A percentile compares a stretch with the other conserved stretches of the same genome.
Conservation (phyloP, 2,797 vertebrate species). For the Coendou prehensilis region DNA sequence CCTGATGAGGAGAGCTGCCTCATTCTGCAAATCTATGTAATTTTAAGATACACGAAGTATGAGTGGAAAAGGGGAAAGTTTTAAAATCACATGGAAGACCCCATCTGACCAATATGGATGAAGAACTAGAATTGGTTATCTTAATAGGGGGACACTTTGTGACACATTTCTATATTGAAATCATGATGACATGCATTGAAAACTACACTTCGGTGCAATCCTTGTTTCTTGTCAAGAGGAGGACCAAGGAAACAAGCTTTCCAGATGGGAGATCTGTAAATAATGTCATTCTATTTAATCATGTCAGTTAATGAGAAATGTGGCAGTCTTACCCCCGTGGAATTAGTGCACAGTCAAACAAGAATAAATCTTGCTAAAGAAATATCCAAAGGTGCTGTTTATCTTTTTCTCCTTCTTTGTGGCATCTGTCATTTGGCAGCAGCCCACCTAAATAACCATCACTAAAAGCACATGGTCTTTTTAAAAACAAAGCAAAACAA, state of each 20-base stretch:
- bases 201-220: not conserved
- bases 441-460: not conserved
- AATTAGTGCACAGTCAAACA: not conserved
- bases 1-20: not conserved
- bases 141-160: not conserved
- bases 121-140: slow-evolving; percentile 23
- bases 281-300: not conserved
- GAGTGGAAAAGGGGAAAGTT: not conserved
- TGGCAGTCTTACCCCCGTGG: not conserved
- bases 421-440: not conserved
- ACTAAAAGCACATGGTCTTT: not conserved
- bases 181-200: not conserved
- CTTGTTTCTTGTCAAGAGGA: not conserved
- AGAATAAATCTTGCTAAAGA: not conserved
- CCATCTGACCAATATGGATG: not conserved
- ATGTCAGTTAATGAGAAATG: not conserved
- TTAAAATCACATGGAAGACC: not conserved
- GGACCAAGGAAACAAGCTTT: not conserved
- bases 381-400: not conserved
- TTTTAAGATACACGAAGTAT: not conserved
- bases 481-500: not conserved
- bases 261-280: not conserved
- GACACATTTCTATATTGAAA: slow-evolving; percentile 32
- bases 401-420: not conserved
- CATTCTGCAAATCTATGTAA: not conserved